Base-by-base conservation (phyloP, 1,140 invertebrate species). In the Lordiphosa collinella region DNA sequence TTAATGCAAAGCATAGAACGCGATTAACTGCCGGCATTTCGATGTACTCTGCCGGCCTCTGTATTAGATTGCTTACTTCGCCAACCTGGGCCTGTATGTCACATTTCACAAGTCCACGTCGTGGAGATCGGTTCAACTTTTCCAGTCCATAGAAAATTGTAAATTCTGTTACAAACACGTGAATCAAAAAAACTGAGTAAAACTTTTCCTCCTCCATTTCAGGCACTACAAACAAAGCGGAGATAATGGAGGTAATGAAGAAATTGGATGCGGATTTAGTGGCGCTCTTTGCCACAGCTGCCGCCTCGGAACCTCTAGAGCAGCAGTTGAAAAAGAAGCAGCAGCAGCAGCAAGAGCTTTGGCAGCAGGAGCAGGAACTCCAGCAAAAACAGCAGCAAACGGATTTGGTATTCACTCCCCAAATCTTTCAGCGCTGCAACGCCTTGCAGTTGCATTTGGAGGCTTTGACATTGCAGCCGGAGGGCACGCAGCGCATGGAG, bases 211-310 rank as follows among this genome's bases (percentile, higher is more conserved):
- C 11, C n/a, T 22, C 44, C 29, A n/a, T 74, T 75, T 5, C 57
- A 82, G 76, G 67, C 49, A 84, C 55, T 36, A 53, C 31, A 35
- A 74, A 35, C 36, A 76, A 82, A 57, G 61, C 68, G 46, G 84
- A 87, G 64, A 57, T 88, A 82, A 76, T 87, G 68, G 85, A 88
- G 59, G 86, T 86, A 38, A 88, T 87, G 79, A 87, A 86, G 40
- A 88, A 88, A 79, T 38, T 88, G 44, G 86, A 88, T 50, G 85
- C 85, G 1, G 80, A 71, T 43, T 47, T 88, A 61, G 86, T 80
- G 34, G 85, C 85, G 13, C 38, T 88, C 0, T 86, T 87, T 49
- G 85, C 85, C 54, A 69, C 60, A 6, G 79, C 80, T 10, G 59
- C 56, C 4, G 35, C 46, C 1, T 35, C 54, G n/a, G 63, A 72